A percentile compares a stretch with the other conserved stretches of the same genome.
Conservation (phyloP, 1,140 invertebrate species). For the Neelides sp. region DNA sequence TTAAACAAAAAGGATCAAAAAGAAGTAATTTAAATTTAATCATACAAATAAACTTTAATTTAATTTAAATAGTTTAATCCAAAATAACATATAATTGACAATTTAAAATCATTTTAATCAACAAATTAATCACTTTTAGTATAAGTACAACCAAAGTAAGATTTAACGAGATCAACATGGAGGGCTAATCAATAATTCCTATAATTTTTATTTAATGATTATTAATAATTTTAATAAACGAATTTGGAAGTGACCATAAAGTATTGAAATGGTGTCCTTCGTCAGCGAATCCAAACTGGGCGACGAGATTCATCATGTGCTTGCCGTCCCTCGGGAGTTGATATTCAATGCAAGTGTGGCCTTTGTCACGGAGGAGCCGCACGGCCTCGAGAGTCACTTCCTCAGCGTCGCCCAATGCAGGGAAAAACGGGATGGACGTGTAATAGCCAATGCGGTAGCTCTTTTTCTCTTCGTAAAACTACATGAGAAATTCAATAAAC, state of each 20-base stretch:
- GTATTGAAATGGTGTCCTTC: constrained; percentile 17
- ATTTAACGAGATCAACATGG: neutral
- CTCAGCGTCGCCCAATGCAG: constrained; percentile 33
- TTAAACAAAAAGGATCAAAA: neutral
- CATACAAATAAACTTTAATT: neutral
- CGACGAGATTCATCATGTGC: constrained; percentile 22
- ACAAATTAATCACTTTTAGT: neutral
- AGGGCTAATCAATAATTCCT: neutral
- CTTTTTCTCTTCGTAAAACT: constrained; percentile 14
- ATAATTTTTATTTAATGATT: neutral
- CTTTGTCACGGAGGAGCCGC: constrained; percentile 29
- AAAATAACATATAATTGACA: neutral
- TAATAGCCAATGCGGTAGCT: constrained; percentile 35
- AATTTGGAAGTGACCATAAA: constrained; percentile 18
- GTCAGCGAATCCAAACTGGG: constrained; percentile 25
- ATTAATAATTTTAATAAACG: neutral
- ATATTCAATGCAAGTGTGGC: constrained; percentile 34
- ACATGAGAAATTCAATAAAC: neutral
- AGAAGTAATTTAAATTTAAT: neutral
- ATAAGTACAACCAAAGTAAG: neutral
- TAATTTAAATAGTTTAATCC: neutral
- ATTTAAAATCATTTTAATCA: neutral
- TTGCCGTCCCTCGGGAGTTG: constrained; percentile 27
- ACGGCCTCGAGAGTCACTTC: constrained; percentile 34
- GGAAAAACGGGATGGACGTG: constrained; percentile 33